Percentiles rank a stretch among this genome's conserved stretches.
These are phyloP conservation scores for Ganaspis brasiliensis DNA, from an alignment of 2,888 invertebrate genomes.

Conservation along the genomic window DNA sequence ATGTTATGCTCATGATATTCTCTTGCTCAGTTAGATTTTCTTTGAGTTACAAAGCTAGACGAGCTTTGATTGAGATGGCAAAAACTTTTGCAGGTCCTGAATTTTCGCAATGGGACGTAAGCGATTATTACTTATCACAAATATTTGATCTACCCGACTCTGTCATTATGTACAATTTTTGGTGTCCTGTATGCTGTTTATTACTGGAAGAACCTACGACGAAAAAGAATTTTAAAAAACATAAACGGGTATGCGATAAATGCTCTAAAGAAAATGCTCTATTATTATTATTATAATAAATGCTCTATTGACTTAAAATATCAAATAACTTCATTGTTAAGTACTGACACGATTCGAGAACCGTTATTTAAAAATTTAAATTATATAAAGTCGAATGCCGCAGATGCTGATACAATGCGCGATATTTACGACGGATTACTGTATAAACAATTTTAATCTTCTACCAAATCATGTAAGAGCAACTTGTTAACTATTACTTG, in stretches of 20 bases:
- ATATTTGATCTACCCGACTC: background rate
- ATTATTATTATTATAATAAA: too few relatives aligned
- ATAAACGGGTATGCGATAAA: background rate
- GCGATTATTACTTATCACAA: background rate
- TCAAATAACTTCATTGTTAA: background rate
- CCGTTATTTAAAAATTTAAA: background rate
- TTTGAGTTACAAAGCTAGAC: background rate
- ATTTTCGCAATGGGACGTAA: background rate
- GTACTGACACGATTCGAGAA: background rate
- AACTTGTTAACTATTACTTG: background rate
- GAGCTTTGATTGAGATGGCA: background rate
- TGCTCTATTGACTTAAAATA: background rate
- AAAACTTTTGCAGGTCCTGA: background rate
- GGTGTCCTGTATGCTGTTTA: background rate
- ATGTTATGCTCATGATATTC: background rate
- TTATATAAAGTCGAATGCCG: background rate
- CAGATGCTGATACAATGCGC: too few relatives aligned
- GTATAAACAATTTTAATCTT: background rate
- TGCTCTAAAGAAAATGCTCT: background rate
- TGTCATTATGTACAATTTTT: background rate
- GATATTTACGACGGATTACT: constrained; percentile 2
- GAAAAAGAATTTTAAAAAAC: background rate
- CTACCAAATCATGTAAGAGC: background rate
- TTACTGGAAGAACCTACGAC: background rate
- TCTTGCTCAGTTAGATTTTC: background rate